These are phyloP conservation scores for Dendronephthya gigantea DNA, from an alignment of 64 coral and sea anemone species.

Conservation along the genomic window DNA sequence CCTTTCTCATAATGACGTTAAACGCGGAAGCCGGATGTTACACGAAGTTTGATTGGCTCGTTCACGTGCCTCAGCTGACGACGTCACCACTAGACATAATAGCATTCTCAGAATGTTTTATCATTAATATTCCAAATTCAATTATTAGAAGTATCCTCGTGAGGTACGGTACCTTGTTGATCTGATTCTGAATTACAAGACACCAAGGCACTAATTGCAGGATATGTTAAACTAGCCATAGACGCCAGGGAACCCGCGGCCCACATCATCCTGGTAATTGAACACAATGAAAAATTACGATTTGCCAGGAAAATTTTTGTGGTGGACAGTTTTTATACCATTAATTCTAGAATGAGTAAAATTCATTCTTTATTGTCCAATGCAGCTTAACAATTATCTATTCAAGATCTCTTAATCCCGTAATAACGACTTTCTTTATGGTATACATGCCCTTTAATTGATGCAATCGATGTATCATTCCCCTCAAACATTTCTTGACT, in stretches of 20 bases:
- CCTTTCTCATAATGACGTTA: background rate
- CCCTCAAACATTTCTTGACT: too few relatives aligned
- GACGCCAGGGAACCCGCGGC: conserved; percentile 87
- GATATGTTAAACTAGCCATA: conserved; percentile 85
- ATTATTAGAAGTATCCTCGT: background rate
- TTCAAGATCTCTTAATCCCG: too few relatives aligned
- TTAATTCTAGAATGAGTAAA: background rate
- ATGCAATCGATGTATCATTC: background rate
- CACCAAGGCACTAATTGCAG: conserved; percentile 83
- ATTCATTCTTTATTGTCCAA: background rate
- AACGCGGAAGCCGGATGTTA: too few relatives aligned
- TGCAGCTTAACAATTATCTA: too few relatives aligned
- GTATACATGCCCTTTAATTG: background rate
- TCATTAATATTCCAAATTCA: too few relatives aligned
- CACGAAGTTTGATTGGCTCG: background rate
- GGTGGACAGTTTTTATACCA: too few relatives aligned
- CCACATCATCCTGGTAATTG: conserved; percentile 85
- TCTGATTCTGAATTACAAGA: conserved; percentile 91
- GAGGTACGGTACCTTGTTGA: conserved; percentile 63
- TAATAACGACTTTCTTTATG: background rate
- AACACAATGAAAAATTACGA: background rate
- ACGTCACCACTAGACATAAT: too few relatives aligned
- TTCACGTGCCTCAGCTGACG: too few relatives aligned
- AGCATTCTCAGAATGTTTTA: too few relatives aligned
- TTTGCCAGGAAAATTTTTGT: too few relatives aligned